phyloP scores from a whole-genome alignment of 2,888 invertebrate genomes.

The Caenorhabditis drosophilae region DNA sequence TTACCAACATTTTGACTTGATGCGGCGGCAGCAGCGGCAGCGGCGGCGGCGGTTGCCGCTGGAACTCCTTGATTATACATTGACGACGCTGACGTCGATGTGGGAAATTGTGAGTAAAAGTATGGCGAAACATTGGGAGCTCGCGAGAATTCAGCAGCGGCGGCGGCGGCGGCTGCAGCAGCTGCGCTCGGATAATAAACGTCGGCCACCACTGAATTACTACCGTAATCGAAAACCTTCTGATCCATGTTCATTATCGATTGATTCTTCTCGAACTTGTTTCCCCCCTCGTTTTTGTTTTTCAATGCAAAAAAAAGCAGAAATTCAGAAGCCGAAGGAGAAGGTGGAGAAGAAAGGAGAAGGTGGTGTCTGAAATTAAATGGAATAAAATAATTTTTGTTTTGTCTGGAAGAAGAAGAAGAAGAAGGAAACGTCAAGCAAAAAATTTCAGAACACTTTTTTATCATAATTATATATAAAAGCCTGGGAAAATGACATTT shows the following conservation, averaged over 20 bases:
- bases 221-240: constrained; percentile 1
- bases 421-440: too few species aligned
- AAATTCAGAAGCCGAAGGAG: too few species aligned
- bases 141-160: constrained; percentile 6
- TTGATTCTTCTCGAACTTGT: too few species aligned
- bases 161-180: neutral
- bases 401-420: too few species aligned
- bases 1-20: constrained; percentile 26
- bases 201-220: neutral
- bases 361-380: too few species aligned
- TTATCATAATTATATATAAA: too few species aligned
- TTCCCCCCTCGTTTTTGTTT: too few species aligned
- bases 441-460: too few species aligned
- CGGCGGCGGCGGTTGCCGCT: neutral
- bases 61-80: constrained; percentile 6
- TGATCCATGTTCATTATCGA: constrained; percentile 3
- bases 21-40: neutral
- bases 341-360: too few species aligned
- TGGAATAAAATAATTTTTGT: too few species aligned
- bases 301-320: too few species aligned
- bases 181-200: neutral
- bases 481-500: too few species aligned
- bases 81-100: constrained; percentile 8
- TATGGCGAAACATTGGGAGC: constrained; percentile 14
- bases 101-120: constrained; percentile 14